Base-by-base conservation (phyloP, 2,113 vertebrate genomes). In the Regulus satrapa region DNA sequence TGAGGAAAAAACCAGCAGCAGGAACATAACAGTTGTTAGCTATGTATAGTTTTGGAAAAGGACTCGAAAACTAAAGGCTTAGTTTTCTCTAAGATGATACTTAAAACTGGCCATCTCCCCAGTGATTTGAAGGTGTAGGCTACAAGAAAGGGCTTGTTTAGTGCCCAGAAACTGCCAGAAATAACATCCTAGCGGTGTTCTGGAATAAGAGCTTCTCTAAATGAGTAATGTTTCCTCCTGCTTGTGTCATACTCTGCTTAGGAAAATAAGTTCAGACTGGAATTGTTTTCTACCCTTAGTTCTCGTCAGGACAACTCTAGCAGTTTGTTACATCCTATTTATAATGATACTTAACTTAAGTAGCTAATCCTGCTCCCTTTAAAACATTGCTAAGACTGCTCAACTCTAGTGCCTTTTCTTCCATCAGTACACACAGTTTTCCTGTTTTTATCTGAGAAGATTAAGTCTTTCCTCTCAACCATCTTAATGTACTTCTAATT, bases 401-500 rank as follows among this genome's bases (percentile, higher is more conserved):
- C 71, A 90, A 83, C 28, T 69, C 55, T 46, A 86, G 75, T n/a
- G 63, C 26, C 28, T 77, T 72, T 94, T 76, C 61, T 61, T 80
- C 67, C n/a, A 58, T 34, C 26, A 62, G 54, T 73, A 76, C 18
- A 66, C 38, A 36, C 1, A 23, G 14, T 34, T 92, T 82, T 86
- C 24, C 88, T 88, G 48, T 12, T 78, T 90, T 59, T 64, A 85
- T 59, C 13, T 85, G 56, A 83, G 56, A 92, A 93, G 86, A 80
- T 32, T 8, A 69, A 49, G 72, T 25, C 59, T 78, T 96, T 59
- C 51, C 59, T 93, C 89, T 96, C 52, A 78, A 88, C 41, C 79
- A 96, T 25, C 82, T 92, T 93, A 97, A 96, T 17, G 68, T 58
- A 95, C 52, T 95, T 95, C 81, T 89, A 93, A 73, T 55, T 94